Conservation (phyloP, 1,140 invertebrate genomes). For the Pogonus chalceus region DNA sequence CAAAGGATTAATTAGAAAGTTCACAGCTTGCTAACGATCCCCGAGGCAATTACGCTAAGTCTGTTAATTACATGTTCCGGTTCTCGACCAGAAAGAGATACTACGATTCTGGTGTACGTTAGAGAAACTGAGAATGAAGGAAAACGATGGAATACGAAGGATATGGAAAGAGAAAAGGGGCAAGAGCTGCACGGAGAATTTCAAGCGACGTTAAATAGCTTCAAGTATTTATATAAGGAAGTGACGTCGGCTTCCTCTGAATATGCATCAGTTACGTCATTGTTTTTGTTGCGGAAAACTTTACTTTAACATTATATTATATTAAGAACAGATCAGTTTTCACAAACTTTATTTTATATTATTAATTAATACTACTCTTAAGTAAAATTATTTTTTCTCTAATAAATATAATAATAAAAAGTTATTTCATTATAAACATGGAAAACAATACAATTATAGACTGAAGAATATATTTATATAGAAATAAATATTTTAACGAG, state of each 20-base stretch:
- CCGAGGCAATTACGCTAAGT: constrained; percentile 27
- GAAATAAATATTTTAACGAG: too few species aligned
- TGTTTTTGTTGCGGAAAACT: background rate
- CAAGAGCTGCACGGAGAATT: background rate
- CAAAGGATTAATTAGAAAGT: constrained; percentile 38
- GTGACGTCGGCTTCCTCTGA: background rate
- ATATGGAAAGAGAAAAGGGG: background rate
- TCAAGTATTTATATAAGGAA: background rate
- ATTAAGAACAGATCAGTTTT: too few species aligned
- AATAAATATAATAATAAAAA: too few species aligned
- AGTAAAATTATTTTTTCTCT: too few species aligned
- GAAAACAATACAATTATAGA: too few species aligned
- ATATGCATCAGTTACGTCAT: background rate
- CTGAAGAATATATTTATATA: too few species aligned
- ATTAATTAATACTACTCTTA: too few species aligned
- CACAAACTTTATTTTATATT: too few species aligned
- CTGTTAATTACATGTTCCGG: constrained; percentile 27
- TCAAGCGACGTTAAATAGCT: background rate
- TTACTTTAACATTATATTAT: background rate
- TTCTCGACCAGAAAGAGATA: constrained; percentile 9
- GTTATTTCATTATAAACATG: too few species aligned
- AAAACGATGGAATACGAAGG: background rate
- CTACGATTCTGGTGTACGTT: background rate
- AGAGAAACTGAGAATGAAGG: background rate
- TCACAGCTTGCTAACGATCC: constrained; percentile 33